Conservation (phyloP, 2,888 invertebrate species). For the Orthosia gracilis region DNA sequence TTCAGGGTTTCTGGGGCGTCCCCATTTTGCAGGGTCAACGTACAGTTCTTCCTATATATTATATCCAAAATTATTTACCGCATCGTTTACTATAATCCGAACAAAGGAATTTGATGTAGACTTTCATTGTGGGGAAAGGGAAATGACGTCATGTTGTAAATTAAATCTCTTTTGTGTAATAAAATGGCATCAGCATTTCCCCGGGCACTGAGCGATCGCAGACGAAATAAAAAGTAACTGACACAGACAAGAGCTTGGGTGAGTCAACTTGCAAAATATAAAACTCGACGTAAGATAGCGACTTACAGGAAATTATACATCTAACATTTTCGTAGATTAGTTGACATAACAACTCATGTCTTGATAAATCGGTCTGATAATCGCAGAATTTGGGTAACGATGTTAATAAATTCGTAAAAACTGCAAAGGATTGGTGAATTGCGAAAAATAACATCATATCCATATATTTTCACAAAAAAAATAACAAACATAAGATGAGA, state of each 20-base stretch:
- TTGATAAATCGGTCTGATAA: slow-evolving; percentile 19
- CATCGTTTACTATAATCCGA: slow-evolving; percentile 24
- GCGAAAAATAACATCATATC: slow-evolving; percentile 17
- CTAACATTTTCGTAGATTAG: slow-evolving; percentile 36
- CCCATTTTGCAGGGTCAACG: slow-evolving; percentile 74
- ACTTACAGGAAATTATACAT: slow-evolving; percentile 48
- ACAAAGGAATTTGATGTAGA: slow-evolving; percentile 39
- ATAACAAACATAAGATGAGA: background rate
- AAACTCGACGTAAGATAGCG: slow-evolving; percentile 45
- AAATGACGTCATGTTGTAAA: slow-evolving; percentile 42
- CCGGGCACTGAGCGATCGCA: slow-evolving; percentile 64
- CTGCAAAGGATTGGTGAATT: slow-evolving; percentile 14
- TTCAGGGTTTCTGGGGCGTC: slow-evolving; percentile 75
- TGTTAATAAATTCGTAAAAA: slow-evolving; percentile 25
- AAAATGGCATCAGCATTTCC: slow-evolving; percentile 47
- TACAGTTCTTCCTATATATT: slow-evolving; percentile 67
- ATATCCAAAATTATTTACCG: slow-evolving; percentile 61
- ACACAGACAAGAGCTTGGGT: slow-evolving; percentile 56
- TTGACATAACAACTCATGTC: slow-evolving; percentile 33
- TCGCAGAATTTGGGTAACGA: slow-evolving; percentile 18
- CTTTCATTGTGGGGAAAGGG: slow-evolving; percentile 24
- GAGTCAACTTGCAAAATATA: slow-evolving; percentile 67
- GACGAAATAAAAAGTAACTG: slow-evolving; percentile 66
- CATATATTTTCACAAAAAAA: no score
- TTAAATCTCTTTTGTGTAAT: slow-evolving; percentile 44